phyloP scores from a whole-genome alignment of 2,888 invertebrate species.

The Cynaeus angustus region DNA sequence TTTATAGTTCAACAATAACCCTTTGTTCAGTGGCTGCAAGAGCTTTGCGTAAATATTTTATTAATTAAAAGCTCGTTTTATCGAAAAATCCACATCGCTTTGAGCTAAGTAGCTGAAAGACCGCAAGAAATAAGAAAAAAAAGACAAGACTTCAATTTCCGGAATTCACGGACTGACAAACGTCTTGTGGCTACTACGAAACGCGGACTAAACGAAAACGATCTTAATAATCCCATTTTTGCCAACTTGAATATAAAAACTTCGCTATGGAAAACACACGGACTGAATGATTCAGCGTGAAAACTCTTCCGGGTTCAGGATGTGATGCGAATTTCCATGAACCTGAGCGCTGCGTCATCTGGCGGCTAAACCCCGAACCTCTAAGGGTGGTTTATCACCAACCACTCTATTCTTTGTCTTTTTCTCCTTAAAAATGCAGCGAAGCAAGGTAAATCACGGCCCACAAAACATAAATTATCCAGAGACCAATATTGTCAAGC shows the following conservation, averaged over 20 bases:
- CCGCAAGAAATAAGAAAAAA: background rate
- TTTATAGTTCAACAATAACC: slow-evolving; percentile 14
- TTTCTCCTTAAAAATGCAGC: slow-evolving; percentile 30
- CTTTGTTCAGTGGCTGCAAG: slow-evolving; percentile 14
- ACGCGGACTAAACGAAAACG: background rate
- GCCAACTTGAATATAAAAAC: too few species aligned
- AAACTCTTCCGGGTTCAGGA: too few species aligned
- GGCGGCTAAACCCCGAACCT: background rate
- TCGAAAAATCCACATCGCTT: slow-evolving; percentile 13
- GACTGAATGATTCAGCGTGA: too few species aligned
- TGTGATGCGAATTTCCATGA: too few species aligned
- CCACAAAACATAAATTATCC: slow-evolving; percentile 47
- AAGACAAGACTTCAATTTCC: background rate
- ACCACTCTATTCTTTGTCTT: background rate
- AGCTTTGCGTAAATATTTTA: slow-evolving; percentile 24
- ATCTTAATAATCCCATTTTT: background rate
- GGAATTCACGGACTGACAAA: background rate
- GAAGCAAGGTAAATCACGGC: slow-evolving; percentile 43
- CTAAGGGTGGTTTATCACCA: background rate
- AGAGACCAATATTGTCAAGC: slow-evolving; percentile 47
- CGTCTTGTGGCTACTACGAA: background rate
- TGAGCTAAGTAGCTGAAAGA: background rate
- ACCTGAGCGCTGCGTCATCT: background rate
- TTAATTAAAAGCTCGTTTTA: slow-evolving; percentile 24
- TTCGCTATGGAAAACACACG: too few species aligned